Percentiles rank a stretch among this genome's conserved stretches.
phyloP scores from a whole-genome alignment of 2,888 invertebrate genomes.

The Teleogryllus oceanicus region DNA sequence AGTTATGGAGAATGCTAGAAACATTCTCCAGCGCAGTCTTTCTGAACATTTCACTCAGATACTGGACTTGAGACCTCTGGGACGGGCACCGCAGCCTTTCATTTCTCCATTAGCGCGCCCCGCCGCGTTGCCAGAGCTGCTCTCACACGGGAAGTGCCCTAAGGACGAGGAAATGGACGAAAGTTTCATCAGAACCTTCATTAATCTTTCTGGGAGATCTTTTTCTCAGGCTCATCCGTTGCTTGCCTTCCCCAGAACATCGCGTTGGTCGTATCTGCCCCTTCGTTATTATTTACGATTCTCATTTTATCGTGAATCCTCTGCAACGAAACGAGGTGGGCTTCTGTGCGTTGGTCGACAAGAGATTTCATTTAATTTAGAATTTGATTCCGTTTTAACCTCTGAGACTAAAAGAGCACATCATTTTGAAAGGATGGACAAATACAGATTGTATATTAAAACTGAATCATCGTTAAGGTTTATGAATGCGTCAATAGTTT shows the following conservation, averaged over 20 bases:
- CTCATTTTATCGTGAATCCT: neutral
- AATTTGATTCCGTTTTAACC: too few relatives aligned
- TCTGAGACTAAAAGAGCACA: too few relatives aligned
- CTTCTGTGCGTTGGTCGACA: too few relatives aligned
- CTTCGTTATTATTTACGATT: neutral
- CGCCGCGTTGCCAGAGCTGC: slow-evolving; percentile 19
- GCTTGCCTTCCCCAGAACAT: neutral
- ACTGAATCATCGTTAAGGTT: too few relatives aligned
- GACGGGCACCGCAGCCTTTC: slow-evolving; percentile 24
- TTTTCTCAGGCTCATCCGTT: neutral
- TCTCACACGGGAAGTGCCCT: slow-evolving; percentile 26
- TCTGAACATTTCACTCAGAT: neutral
- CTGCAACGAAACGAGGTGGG: too few relatives aligned
- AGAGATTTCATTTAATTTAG: too few relatives aligned
- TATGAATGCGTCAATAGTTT: too few relatives aligned
- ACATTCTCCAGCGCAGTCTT: neutral
- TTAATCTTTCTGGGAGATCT: slow-evolving; percentile 5
- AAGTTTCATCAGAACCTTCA: neutral
- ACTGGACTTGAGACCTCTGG: too few relatives aligned
- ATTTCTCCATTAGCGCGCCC: slow-evolving; percentile 31
- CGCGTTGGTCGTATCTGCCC: neutral
- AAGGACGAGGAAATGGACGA: slow-evolving; percentile 1
- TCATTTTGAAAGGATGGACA: too few relatives aligned
- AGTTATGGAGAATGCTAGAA: too few relatives aligned
- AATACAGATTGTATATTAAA: too few relatives aligned